Percentiles rank a stretch among this genome's conserved stretches.
These are phyloP conservation scores for Microtus montanus DNA, from an alignment of 2,113 vertebrate genomes.

Conservation along the genomic window DNA sequence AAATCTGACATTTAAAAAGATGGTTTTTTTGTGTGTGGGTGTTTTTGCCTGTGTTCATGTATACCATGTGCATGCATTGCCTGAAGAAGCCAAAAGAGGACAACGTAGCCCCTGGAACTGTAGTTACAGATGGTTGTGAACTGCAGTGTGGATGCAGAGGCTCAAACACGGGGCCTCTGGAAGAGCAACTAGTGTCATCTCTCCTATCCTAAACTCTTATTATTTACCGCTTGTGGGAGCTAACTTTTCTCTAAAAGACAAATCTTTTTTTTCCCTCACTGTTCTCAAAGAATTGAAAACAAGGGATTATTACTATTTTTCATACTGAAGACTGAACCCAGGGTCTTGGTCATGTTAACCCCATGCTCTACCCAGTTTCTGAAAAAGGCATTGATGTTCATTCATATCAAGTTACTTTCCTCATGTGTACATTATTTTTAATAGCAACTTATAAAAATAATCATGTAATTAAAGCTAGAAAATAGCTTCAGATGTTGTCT, in stretches of 20 bases:
- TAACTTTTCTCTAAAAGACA: not conserved
- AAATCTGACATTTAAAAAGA: not conserved
- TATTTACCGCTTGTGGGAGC: slow-evolving; percentile 33
- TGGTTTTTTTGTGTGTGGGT: not conserved
- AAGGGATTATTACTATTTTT: not conserved
- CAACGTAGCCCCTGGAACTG: not conserved
- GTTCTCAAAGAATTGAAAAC: not conserved
- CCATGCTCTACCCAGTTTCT: not conserved
- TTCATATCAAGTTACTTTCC: not conserved
- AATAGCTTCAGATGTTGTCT: not conserved
- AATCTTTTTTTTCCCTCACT: not conserved
- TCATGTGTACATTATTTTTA: not conserved
- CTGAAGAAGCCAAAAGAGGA: not conserved
- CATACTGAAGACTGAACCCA: not conserved
- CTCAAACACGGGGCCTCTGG: not conserved
- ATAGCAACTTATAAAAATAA: slow-evolving; percentile 24
- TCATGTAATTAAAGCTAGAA: slow-evolving; percentile 2
- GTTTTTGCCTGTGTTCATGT: not conserved
- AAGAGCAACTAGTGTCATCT: not conserved
- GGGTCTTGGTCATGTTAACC: not conserved
- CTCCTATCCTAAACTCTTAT: not conserved
- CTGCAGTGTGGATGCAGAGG: not conserved
- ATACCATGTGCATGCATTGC: not conserved
- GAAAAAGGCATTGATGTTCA: slow-evolving; percentile 32
- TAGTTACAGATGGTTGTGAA: not conserved